These are phyloP conservation scores for Andrena dorsata DNA, from an alignment of 2,888 invertebrate species.

Conservation along the genomic window DNA sequence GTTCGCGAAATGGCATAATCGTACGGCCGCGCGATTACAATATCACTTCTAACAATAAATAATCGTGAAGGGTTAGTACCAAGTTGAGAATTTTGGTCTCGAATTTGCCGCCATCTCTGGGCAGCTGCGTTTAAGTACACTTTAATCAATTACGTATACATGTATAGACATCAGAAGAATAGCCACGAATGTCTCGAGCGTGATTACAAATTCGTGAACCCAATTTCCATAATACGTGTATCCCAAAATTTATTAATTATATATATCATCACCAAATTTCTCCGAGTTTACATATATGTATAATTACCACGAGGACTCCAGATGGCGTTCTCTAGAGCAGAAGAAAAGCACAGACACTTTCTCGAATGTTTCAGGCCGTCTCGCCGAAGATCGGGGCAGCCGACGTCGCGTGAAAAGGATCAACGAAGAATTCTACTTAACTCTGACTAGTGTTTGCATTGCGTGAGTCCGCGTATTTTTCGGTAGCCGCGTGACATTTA, in stretches of 20 bases:
- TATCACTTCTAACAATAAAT: constrained; percentile 13
- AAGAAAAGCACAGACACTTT: not conserved
- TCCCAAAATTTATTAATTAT: not conserved
- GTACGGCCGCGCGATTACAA: not conserved
- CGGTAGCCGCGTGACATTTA: not conserved
- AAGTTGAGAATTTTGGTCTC: constrained; percentile 64
- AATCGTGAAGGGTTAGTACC: constrained; percentile 37
- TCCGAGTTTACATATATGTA: not conserved
- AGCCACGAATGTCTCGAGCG: constrained; percentile 29
- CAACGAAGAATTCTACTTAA: not conserved
- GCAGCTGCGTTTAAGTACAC: constrained; percentile 66
- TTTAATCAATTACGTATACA: constrained; percentile 55
- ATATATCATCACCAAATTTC: not conserved
- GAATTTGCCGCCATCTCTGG: constrained; percentile 14
- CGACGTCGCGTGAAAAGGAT: not conserved
- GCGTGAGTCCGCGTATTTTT: not conserved
- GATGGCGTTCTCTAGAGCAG: not conserved
- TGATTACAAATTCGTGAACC: constrained; percentile 17
- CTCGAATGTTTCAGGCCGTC: not conserved
- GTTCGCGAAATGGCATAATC: not conserved
- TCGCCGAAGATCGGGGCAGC: not conserved
- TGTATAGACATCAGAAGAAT: constrained; percentile 22
- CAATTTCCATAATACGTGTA: constrained; percentile 17
- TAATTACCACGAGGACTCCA: not conserved
- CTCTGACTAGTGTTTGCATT: not conserved